These are phyloP conservation scores for Gavialis gangeticus DNA, from an alignment of 2,113 vertebrate species.

Conservation along the genomic window DNA sequence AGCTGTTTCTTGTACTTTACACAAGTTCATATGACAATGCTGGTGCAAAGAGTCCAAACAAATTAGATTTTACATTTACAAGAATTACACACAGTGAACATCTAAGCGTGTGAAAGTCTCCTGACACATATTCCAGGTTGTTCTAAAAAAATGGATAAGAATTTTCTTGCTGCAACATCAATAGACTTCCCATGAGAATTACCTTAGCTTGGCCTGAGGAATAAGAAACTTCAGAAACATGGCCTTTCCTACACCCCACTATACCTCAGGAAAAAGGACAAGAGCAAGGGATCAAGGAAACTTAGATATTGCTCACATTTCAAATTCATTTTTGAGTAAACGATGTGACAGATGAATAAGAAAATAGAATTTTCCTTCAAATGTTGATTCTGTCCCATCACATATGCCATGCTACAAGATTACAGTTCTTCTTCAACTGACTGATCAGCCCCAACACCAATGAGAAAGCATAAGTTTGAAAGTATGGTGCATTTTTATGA, in stretches of 20 bases:
- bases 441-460: constrained; percentile 18
- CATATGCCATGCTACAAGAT: constrained; percentile 38
- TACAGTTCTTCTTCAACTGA: not conserved
- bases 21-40: constrained; percentile 32
- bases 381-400: constrained; percentile 37
- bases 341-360: constrained; percentile 65
- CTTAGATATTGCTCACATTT: constrained; percentile 68
- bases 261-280: constrained; percentile 65
- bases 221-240: constrained; percentile 58
- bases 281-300: constrained; percentile 69
- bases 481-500: not conserved
- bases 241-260: constrained; percentile 43
- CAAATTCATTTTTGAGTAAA: constrained; percentile 67
- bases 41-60: constrained; percentile 37
- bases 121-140: constrained; percentile 58
- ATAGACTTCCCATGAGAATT: constrained; percentile 32
- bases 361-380: constrained; percentile 52
- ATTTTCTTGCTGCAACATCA: constrained; percentile 59
- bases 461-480: not conserved
- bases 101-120: constrained; percentile 47
- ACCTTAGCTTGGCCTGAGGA: constrained; percentile 50
- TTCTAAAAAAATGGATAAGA: constrained; percentile 58
- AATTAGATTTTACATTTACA: constrained; percentile 61
- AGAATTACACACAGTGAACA: constrained; percentile 36
- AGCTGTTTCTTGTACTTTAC: not conserved